Conservation (phyloP, 2,888 invertebrate species). For the Archips crataeganus region DNA sequence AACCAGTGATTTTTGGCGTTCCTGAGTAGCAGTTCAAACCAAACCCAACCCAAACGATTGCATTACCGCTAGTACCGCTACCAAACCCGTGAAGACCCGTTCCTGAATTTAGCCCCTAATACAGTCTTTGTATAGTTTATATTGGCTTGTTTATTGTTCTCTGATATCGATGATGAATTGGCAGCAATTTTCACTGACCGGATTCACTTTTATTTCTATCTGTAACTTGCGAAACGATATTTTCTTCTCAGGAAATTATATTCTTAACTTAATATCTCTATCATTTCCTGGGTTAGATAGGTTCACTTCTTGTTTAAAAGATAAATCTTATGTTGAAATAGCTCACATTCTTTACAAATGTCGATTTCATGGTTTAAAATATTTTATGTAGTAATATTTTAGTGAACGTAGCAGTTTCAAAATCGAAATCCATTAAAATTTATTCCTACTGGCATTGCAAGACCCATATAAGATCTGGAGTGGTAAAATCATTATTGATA, state of each 20-base stretch:
- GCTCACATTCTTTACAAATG: not conserved
- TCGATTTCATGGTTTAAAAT: not conserved
- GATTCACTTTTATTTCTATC: slow-evolving; percentile 6
- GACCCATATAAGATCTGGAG: slow-evolving; percentile 3
- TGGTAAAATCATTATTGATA: slow-evolving; percentile 21
- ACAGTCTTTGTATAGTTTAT: not conserved
- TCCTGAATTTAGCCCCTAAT: too few species aligned
- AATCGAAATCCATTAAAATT: not conserved
- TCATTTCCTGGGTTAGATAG: not conserved
- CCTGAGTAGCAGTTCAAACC: too few species aligned
- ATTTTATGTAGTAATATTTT: not conserved
- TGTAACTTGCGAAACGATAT: slow-evolving; percentile 3
- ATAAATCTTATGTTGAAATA: not conserved
- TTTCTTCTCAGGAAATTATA: slow-evolving; percentile 12
- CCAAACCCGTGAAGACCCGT: too few species aligned
- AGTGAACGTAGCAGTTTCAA: not conserved
- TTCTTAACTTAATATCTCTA: slow-evolving; percentile 5
- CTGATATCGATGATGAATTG: slow-evolving; percentile 9
- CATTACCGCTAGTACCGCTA: too few species aligned
- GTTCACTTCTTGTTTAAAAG: not conserved
- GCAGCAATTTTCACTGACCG: not conserved
- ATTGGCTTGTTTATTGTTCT: not conserved
- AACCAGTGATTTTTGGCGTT: too few species aligned
- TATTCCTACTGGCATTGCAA: slow-evolving; percentile 1
- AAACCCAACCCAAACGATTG: too few species aligned